Percentiles rank a stretch among this genome's conserved stretches.
phyloP scores from a whole-genome alignment of 2,888 invertebrate species.

The Brachylomia viminalis region DNA sequence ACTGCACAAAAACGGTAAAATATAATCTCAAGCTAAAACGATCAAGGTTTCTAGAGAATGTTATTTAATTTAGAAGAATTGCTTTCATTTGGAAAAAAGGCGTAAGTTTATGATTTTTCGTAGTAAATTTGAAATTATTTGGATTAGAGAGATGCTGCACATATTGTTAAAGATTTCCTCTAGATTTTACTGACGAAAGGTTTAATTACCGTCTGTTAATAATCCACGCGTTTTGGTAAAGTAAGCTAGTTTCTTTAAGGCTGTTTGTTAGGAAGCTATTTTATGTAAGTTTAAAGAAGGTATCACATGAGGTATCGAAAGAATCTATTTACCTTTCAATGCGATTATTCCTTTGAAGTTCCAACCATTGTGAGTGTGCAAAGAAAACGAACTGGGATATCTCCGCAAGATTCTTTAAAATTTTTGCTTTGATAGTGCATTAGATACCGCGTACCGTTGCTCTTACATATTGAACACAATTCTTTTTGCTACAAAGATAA shows the following conservation, averaged over 20 bases:
- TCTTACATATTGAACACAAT: slow-evolving; percentile 36
- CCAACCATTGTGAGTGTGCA: background rate
- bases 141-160: background rate
- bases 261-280: too few species aligned
- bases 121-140: background rate
- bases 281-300: background rate
- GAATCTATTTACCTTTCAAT: background rate
- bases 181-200: background rate
- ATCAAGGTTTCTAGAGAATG: background rate
- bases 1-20: background rate
- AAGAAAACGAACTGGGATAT: background rate
- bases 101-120: background rate
- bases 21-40: background rate
- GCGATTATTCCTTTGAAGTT: slow-evolving; percentile 25
- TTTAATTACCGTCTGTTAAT: too few species aligned
- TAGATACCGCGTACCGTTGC: slow-evolving; percentile 18
- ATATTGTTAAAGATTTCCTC: background rate
- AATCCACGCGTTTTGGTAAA: background rate
- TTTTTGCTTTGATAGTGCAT: slow-evolving; percentile 28
- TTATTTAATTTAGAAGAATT: background rate
- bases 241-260: background rate
- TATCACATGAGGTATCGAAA: background rate
- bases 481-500: slow-evolving; percentile 18
- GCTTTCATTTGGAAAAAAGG: background rate
- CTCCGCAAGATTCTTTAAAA: background rate